Percentiles rank a stretch among this genome's conserved stretches.
Conservation (phyloP, 2,888 invertebrate species). For the Tuta absoluta region DNA sequence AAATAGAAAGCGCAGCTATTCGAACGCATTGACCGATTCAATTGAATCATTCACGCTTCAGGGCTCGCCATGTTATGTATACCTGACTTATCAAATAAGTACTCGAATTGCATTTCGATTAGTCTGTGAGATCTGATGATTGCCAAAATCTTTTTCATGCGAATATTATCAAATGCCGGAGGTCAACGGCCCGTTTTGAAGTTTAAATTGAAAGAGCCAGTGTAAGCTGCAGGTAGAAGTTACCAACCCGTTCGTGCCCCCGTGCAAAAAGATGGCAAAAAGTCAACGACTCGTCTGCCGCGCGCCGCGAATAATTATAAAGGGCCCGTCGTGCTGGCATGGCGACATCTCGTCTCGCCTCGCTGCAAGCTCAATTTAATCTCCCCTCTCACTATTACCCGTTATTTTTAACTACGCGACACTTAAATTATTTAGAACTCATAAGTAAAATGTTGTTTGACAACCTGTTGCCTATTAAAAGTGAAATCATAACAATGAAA, state of each 20-base stretch:
- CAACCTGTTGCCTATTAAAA: background rate
- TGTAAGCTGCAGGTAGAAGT: conserved; percentile 26
- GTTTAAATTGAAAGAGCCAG: conserved; percentile 21
- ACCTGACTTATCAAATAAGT: too few species aligned
- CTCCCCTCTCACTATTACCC: conserved; percentile 30
- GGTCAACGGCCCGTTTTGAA: conserved; percentile 26
- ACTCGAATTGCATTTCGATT: too few species aligned
- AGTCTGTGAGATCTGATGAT: too few species aligned
- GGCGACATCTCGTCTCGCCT: conserved; percentile 70
- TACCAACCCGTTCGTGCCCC: conserved; percentile 23
- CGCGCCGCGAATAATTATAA: conserved; percentile 64
- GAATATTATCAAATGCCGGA: conserved; percentile 1
- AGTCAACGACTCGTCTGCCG: conserved; percentile 64
- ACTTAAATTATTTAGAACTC: background rate
- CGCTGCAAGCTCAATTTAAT: conserved; percentile 42
- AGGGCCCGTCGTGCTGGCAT: conserved; percentile 63
- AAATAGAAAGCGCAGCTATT: conserved; percentile 25
- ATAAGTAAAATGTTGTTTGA: background rate
- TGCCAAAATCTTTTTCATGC: background rate
- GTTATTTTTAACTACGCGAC: conserved; percentile 24
- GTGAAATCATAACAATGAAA: too few species aligned
- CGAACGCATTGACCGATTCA: conserved; percentile 20
- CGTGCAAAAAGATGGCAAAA: conserved; percentile 46
- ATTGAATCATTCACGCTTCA: conserved; percentile 18
- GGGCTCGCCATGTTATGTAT: background rate